Evolutionary conservation across 2,113 vertebrate genomes (phyloP), one percentile per base, ranked within the genome.

Genomic region (Furnarius figulus): DNA sequence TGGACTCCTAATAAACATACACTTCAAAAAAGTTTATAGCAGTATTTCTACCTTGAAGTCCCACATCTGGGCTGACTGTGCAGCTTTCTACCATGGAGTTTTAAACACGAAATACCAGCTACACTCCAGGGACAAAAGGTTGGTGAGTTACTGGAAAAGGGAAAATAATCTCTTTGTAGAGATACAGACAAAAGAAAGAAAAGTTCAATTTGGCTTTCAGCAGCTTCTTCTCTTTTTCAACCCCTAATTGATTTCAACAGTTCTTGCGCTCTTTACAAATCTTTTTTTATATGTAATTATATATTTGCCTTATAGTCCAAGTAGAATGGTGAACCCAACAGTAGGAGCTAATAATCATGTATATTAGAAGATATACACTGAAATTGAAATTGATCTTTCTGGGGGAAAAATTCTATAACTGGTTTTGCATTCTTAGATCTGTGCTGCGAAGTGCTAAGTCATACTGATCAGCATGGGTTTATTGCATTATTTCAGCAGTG

Each of bases 31-130:
- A 46, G 79, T 11, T 73, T 23, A 30, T 22, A 72, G 52, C 47
- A 37, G 3, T 53, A 46, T 92, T 93, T 88, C 44, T 77, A 12
- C 44, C 72, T 88, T 88, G 55, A 90, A 49, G 53, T 94, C 63
- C 44, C 85, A 61, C 46, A 46, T 46, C 58, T 80, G 61, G 44
- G 44, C 65, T 92, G 63, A 39, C 52, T 0, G 0, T 79, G 71
- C 68, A 11, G 7, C 50, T 87, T 91, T 18, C 44, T 90, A 73
- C 59, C 25, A 21, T 14, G 46, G n/a, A 85, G 20, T n/a, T 46
- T 96, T 94, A 88, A 84, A 72, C 55, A 85, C 92, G 80, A 84
- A 91, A 80, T 87, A 80, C n/a, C 58, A 91, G 46, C 66, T 71
- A 15, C 52, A 53, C 79, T 65, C 61, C 31, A 56, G 89, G 59